Evolutionary conservation across 2,113 vertebrate genomes (phyloP).

Genomic region (Hippocampus guttulatus): DNA sequence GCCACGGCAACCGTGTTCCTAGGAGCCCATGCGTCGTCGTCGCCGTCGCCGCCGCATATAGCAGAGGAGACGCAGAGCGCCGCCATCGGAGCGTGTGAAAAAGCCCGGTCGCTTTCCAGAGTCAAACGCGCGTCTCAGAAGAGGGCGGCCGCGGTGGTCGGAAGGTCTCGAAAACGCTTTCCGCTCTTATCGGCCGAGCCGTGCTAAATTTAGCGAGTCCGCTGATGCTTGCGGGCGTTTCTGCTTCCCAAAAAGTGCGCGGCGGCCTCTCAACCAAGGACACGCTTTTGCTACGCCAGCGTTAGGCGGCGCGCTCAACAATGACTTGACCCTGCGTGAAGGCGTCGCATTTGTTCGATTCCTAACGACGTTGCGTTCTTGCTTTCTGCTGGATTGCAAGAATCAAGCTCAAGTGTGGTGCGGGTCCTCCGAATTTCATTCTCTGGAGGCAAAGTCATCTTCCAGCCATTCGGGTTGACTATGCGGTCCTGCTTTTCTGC

Average conservation of each 20-base stretch:
- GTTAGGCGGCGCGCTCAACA: neutral
- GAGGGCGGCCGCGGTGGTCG: neutral
- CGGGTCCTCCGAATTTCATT: neutral
- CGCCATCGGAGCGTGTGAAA: conserved; percentile 33
- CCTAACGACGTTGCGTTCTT: conserved; percentile 19
- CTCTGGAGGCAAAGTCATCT: too few species aligned
- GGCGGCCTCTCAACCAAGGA: conserved; percentile 17
- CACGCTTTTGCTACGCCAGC: neutral
- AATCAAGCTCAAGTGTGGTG: conserved; percentile 29
- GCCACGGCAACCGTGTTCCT: conserved; percentile 73
- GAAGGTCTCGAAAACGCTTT: conserved; percentile 37
- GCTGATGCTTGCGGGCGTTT: conserved; percentile 49
- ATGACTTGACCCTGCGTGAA: too few species aligned
- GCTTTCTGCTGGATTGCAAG: conserved; percentile 36
- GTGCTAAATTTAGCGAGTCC: conserved; percentile 58
- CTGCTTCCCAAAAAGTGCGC: conserved; percentile 26
- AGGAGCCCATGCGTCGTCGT: conserved; percentile 58
- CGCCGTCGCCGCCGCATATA: conserved; percentile 9
- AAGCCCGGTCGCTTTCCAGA: conserved; percentile 11
- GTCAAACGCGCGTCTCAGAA: neutral
- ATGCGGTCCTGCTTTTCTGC: too few species aligned
- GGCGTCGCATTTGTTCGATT: conserved; percentile 12
- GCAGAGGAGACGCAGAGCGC: conserved; percentile 59
- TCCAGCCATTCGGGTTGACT: too few species aligned
- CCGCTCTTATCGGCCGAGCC: conserved; percentile 27